Percentiles rank a stretch among this genome's conserved stretches.
These are phyloP conservation scores for Homalodisca vitripennis DNA, from an alignment of 1,140 invertebrate genomes.

Conservation along the genomic window DNA sequence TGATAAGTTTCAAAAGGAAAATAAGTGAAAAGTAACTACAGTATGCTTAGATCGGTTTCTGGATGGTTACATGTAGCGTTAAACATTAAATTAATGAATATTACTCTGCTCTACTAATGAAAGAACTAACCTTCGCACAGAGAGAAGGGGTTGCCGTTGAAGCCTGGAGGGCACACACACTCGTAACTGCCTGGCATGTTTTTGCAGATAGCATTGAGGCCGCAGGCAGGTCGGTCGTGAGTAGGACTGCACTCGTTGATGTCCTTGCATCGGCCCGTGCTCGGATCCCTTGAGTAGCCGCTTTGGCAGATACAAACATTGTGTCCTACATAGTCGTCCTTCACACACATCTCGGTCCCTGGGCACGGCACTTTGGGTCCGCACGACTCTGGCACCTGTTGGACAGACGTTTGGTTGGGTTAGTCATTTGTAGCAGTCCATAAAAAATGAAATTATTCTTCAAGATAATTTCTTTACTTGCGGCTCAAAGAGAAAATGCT, in stretches of 20 bases:
- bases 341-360: constrained; percentile 78
- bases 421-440: no score
- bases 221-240: constrained; percentile 72
- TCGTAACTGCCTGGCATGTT: constrained; percentile 93
- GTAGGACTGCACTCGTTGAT: constrained; percentile 82
- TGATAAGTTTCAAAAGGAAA: no score
- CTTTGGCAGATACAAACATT: constrained; percentile 85
- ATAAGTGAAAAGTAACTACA: no score
- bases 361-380: constrained; percentile 74
- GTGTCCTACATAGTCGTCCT: constrained; percentile 65
- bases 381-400: constrained; percentile 59
- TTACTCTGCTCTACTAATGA: no score
- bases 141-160: constrained; percentile 84
- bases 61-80: no score
- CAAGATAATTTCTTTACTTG: no score
- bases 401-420: no score
- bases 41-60: no score
- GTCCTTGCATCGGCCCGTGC: constrained; percentile 76
- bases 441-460: no score
- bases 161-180: constrained; percentile 83
- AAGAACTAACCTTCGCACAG: constrained; percentile 68
- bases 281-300: constrained; percentile 72
- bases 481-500: no score
- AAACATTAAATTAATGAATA: no score
- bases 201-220: constrained; percentile 84